Conservation (phyloP, 2,888 invertebrate genomes). For the Drosophila buzzatii region DNA sequence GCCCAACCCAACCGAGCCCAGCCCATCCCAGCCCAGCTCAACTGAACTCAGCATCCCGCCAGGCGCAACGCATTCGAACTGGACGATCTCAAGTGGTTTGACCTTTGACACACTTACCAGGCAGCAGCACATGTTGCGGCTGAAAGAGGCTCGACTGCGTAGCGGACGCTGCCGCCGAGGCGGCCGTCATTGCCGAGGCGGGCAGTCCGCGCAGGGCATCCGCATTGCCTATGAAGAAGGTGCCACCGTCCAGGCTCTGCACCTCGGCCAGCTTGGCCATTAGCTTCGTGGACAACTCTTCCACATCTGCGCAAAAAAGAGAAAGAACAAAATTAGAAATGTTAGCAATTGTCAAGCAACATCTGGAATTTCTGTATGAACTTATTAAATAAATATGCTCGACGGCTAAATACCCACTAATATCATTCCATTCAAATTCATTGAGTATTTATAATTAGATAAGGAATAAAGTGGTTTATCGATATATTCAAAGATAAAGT, state of each 20-base stretch:
- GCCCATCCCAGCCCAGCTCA: not conserved
- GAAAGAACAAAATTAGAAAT: not conserved
- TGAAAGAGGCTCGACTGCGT: conserved; percentile 78
- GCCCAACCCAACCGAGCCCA: not conserved
- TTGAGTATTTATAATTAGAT: not conserved
- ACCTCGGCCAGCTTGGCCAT: conserved; percentile 85
- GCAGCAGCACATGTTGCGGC: conserved; percentile 84
- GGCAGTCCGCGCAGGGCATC: conserved; percentile 83
- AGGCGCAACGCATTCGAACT: conserved; percentile 24
- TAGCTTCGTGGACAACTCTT: conserved; percentile 85
- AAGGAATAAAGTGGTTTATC: not conserved
- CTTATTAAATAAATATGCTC: not conserved
- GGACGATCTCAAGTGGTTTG: conserved; percentile 46
- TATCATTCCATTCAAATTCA: not conserved
- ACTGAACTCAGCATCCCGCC: conserved; percentile 15
- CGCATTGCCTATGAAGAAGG: conserved; percentile 85
- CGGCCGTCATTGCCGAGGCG: conserved; percentile 62
- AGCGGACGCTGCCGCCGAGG: conserved; percentile 49
- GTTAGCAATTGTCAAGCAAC: conserved; percentile 26
- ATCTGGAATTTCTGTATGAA: conserved; percentile 32
- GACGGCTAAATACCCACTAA: not conserved
- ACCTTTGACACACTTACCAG: conserved; percentile 80
- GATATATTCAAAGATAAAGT: not conserved
- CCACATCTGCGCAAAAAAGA: conserved; percentile 83
- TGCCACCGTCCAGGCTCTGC: conserved; percentile 85